These are phyloP conservation scores for Chloropsis cyanopogon DNA, from an alignment of 2,113 vertebrate species.

Conservation along the genomic window DNA sequence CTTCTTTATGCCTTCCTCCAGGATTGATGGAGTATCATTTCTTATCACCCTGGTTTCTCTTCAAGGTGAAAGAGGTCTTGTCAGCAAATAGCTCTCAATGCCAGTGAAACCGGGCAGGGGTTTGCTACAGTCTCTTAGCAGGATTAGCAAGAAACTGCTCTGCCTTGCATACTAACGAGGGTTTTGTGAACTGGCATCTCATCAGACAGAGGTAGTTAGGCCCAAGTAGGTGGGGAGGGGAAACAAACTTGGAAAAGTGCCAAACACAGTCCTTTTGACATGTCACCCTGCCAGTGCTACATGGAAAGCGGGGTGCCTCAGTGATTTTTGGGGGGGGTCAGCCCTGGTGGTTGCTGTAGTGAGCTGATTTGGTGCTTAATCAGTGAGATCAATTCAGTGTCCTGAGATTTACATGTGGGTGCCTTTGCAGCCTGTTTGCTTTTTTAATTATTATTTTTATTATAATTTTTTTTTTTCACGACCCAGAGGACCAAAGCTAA, in stretches of 20 bases:
- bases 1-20: slow-evolving; percentile 41
- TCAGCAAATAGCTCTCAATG: neutral
- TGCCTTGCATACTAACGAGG: neutral
- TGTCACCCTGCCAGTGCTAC: neutral
- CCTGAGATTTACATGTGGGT: neutral
- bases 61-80: slow-evolving; percentile 14
- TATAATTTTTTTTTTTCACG: neutral
- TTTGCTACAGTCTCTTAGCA: neutral
- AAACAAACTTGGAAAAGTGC: neutral
- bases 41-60: slow-evolving; percentile 4
- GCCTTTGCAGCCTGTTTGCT: slow-evolving; percentile 3
- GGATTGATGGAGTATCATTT: slow-evolving; percentile 39
- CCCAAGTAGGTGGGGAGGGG: neutral
- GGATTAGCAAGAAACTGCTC: neutral
- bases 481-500: slow-evolving; percentile 44
- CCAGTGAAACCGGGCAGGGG: neutral
- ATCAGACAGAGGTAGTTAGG: neutral
- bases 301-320: neutral
- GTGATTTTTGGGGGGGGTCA: neutral
- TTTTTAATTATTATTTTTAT: neutral
- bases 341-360: neutral
- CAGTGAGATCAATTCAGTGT: neutral
- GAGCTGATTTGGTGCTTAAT: neutral
- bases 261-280: neutral
- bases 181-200: slow-evolving; percentile 5